Percentiles rank a stretch among this genome's conserved stretches.
Evolutionary conservation across 2,888 invertebrate genomes (phyloP).

Genomic region (Stomorhina lunata): DNA sequence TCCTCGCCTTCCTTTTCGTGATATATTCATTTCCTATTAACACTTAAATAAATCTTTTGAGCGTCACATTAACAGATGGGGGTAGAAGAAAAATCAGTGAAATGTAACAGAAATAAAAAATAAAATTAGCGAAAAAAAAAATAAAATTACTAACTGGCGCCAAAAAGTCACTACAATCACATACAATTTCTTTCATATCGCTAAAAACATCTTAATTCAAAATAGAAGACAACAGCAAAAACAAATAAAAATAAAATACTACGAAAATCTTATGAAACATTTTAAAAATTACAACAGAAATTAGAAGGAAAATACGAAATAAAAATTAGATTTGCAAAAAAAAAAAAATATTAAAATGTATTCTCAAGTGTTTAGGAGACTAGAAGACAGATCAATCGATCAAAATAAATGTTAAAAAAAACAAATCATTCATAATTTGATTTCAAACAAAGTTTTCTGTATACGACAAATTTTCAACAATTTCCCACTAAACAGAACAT

Average conservation of each 20-base stretch:
- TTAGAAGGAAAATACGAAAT: no score
- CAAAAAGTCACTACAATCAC: conserved; percentile 44
- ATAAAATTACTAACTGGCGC: conserved; percentile 53
- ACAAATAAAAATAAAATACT: neutral
- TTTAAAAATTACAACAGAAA: conserved; percentile 27
- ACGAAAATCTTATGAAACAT: conserved; percentile 23
- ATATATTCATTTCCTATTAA: neutral
- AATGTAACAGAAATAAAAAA: neutral
- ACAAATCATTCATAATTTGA: neutral
- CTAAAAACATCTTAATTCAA: conserved; percentile 40
- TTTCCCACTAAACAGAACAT: no score
- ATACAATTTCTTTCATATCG: conserved; percentile 20
- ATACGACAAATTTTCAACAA: no score
- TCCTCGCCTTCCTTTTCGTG: neutral
- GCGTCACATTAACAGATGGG: no score
- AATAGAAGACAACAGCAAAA: conserved; percentile 10
- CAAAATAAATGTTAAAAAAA: neutral
- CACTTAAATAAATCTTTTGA: conserved; percentile 6
- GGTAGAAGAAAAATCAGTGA: neutral
- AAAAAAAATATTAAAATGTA: no score
- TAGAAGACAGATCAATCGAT: neutral
- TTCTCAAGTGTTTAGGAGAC: no score
- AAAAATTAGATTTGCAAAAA: neutral
- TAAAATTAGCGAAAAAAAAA: neutral
- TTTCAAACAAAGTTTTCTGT: no score